Percentiles rank a stretch among this genome's conserved stretches.
Evolutionary conservation across 2,113 vertebrate species (phyloP).

Genomic region (Formicarius rufipectus): DNA sequence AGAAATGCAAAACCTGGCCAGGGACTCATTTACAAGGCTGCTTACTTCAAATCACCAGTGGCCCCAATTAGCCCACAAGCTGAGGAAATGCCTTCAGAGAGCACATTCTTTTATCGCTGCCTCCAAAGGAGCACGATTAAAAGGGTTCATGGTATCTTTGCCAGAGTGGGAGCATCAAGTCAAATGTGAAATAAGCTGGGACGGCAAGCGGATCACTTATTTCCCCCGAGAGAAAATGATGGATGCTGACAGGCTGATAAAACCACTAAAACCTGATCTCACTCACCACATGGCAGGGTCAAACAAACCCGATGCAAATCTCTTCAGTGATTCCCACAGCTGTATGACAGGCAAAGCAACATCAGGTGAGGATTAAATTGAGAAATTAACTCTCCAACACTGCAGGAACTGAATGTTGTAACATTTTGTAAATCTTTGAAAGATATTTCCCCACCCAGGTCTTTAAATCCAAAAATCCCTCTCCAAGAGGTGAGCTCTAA

Average conservation of each 20-base stretch:
- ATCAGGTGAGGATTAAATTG: neutral
- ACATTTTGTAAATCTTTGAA: neutral
- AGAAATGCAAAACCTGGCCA: neutral
- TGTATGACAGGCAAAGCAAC: neutral
- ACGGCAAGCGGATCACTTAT: neutral
- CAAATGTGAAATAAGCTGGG: neutral
- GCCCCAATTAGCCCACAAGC: neutral
- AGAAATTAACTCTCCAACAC: neutral
- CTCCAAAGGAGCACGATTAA: neutral
- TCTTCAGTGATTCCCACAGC: neutral
- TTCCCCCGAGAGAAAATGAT: neutral
- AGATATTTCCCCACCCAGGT: neutral
- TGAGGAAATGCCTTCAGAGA: neutral
- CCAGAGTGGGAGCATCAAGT: neutral
- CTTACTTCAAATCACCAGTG: neutral
- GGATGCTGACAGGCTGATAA: neutral
- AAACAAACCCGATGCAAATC: neutral
- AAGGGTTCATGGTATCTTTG: neutral
- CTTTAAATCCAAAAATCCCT: neutral
- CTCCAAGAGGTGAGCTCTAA: neutral
- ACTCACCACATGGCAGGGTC: neutral
- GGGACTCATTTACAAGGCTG: neutral
- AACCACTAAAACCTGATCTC: neutral
- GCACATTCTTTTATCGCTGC: neutral
- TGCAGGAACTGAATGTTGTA: fast-evolving